Evolutionary conservation across 2,113 vertebrate genomes (phyloP).

Genomic region (Zingel zingel): DNA sequence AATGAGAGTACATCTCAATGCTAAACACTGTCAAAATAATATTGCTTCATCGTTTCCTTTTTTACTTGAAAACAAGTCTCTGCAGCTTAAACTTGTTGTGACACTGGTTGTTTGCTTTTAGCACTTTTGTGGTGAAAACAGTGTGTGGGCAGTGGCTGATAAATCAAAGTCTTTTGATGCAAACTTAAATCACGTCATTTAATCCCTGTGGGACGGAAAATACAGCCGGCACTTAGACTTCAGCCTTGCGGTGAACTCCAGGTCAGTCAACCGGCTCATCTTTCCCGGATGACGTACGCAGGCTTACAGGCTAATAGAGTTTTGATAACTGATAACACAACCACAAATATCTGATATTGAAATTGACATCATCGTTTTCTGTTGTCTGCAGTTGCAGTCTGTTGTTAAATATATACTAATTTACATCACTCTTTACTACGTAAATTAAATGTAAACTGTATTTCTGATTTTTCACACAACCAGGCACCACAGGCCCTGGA

Average conservation of each 20-base stretch:
- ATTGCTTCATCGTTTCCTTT: not conserved
- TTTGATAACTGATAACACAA: slow-evolving; percentile 19
- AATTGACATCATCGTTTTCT: not conserved
- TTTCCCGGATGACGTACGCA: slow-evolving; percentile 33
- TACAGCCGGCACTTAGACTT: slow-evolving; percentile 22
- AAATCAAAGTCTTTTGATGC: slow-evolving; percentile 7
- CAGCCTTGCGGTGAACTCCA: slow-evolving; percentile 17
- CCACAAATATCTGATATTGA: not conserved
- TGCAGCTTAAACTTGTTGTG: not conserved
- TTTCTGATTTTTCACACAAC: not conserved
- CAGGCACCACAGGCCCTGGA: not conserved
- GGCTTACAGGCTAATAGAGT: slow-evolving; percentile 14
- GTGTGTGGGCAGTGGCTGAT: slow-evolving; percentile 1
- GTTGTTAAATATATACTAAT: not conserved
- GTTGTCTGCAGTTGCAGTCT: not conserved
- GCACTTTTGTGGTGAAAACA: slow-evolving; percentile 1
- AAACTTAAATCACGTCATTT: slow-evolving; percentile 14
- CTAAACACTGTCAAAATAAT: not conserved
- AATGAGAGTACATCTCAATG: not conserved
- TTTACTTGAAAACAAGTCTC: not conserved
- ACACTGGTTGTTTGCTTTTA: slow-evolving; percentile 31
- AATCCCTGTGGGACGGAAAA: slow-evolving; percentile 8
- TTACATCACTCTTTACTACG: not conserved
- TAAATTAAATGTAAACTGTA: not conserved
- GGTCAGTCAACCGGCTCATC: slow-evolving; percentile 30